phyloP scores from a whole-genome alignment of 2,113 vertebrate genomes.

The Pogonocichla stellata region DNA sequence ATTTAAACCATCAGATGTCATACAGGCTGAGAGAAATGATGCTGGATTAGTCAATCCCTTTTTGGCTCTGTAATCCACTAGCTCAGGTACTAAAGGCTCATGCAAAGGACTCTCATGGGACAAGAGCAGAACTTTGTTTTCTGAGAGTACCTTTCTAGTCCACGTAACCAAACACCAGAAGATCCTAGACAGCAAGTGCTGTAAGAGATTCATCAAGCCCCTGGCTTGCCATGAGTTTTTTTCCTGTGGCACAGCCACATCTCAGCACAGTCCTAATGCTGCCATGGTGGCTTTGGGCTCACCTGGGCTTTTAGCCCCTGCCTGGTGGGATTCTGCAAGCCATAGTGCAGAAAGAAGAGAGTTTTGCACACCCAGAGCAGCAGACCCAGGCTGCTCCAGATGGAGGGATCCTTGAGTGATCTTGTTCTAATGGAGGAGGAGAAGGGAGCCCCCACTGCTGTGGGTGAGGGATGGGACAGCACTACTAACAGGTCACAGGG shows the following conservation, averaged over 20 bases:
- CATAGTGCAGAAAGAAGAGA: background rate
- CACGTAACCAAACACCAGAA: background rate
- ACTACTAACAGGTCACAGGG: background rate
- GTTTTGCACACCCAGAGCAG: background rate
- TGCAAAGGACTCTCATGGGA: background rate
- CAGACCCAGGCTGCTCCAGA: background rate
- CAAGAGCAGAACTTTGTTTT: background rate
- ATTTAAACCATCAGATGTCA: background rate
- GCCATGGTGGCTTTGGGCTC: background rate
- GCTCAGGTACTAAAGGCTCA: background rate
- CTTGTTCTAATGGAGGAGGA: background rate
- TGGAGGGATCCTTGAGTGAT: background rate
- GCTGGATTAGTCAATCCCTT: background rate
- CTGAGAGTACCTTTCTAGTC: background rate
- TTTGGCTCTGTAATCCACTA: background rate
- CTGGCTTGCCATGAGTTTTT: background rate
- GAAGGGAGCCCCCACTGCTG: background rate
- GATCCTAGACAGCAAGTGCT: background rate
- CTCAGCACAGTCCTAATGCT: accelerated
- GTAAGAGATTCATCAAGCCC: background rate
- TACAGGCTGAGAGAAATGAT: accelerated
- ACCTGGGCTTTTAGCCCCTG: background rate
- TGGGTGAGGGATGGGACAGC: background rate
- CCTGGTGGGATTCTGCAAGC: background rate
- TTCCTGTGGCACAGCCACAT: background rate